These are phyloP conservation scores for Drosophila leonis DNA, from an alignment of 2,888 invertebrate species.

Conservation along the genomic window DNA sequence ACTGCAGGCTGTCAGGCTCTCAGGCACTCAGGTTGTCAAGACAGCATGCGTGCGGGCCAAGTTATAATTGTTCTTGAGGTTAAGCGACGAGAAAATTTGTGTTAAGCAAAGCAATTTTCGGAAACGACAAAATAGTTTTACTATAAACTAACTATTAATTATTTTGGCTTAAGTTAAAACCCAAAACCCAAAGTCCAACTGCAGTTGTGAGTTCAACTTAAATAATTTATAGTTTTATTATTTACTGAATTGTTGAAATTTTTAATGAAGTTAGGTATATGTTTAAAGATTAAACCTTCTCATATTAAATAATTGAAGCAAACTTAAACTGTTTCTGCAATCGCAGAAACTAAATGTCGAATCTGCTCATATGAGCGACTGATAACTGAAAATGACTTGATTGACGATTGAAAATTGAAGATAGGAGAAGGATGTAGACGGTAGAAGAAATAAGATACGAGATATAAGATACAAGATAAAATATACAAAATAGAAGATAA, in stretches of 20 bases:
- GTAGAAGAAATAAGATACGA: no score
- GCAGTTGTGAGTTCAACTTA: background rate
- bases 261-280: background rate
- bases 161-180: background rate
- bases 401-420: background rate
- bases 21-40: background rate
- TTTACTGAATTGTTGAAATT: background rate
- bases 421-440: no score
- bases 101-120: background rate
- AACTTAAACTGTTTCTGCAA: no score
- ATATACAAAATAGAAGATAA: background rate
- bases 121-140: background rate
- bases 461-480: no score
- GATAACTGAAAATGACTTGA: background rate
- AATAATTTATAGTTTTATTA: background rate
- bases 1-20: background rate
- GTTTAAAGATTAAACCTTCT: no score
- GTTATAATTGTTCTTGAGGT: conserved; percentile 1
- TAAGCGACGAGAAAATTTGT: background rate
- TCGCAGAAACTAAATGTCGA: no score
- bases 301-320: no score
- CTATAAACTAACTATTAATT: background rate
- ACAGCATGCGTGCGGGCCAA: background rate
- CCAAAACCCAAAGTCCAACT: background rate
- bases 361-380: no score